Conservation (phyloP, 2,888 invertebrate species). For the Trissolcus brochymenae region DNA sequence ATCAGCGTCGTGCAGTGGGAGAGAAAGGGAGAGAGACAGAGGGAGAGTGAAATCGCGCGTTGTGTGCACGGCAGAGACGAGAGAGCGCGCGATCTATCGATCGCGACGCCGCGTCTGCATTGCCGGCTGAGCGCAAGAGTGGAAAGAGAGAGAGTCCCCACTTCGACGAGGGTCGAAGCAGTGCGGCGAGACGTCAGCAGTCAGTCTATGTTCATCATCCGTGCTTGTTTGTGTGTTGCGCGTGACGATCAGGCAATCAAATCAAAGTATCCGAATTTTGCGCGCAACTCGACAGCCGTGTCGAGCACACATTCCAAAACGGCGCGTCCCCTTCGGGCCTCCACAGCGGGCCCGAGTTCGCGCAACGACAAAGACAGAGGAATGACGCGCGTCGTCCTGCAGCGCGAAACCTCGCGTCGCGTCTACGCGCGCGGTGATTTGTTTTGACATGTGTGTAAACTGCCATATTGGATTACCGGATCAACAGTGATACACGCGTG, state of each 20-base stretch:
- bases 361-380: conserved; percentile 26
- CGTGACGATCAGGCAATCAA: no score
- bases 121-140: conserved; percentile 20
- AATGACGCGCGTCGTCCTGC: conserved; percentile 53
- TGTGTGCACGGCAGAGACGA: conserved; percentile 14
- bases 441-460: conserved; percentile 74
- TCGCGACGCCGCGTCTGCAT: conserved; percentile 25
- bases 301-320: background rate
- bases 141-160: background rate
- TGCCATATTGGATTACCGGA: conserved; percentile 72
- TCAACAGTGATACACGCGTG: conserved; percentile 57
- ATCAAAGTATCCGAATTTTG: no score
- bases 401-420: conserved; percentile 35
- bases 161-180: conserved; percentile 3
- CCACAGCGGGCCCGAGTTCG: background rate
- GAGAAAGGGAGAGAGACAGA: no score
- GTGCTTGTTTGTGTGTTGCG: conserved; percentile 16
- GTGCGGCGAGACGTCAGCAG: conserved; percentile 27
- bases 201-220: conserved; percentile 34
- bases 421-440: conserved; percentile 64
- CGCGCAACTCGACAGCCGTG: background rate
- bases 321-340: background rate
- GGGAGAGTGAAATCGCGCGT: conserved; percentile 8
- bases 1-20: no score
- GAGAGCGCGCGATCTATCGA: conserved; percentile 26